These are phyloP conservation scores for Nyctibius bracteatus DNA, from an alignment of 2,113 vertebrate species.

Conservation along the genomic window DNA sequence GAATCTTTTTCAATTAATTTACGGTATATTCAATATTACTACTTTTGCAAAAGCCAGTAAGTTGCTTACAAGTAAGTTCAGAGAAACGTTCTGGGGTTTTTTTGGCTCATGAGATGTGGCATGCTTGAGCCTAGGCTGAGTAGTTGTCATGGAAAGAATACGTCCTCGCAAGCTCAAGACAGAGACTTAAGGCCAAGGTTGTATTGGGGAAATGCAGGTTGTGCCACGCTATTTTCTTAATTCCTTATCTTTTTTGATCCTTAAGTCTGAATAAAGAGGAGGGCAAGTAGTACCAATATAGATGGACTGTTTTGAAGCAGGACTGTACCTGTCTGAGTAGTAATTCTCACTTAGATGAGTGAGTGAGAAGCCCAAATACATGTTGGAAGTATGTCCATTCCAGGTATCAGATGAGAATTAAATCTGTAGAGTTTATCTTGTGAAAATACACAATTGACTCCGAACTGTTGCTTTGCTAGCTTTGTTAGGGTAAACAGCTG, in stretches of 20 bases:
- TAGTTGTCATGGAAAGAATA: not conserved
- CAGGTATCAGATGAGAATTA: not conserved
- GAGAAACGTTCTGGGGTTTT: not conserved
- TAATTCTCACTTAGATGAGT: not conserved
- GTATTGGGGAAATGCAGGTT: not conserved
- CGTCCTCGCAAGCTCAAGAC: rapidly evolving
- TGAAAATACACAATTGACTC: not conserved
- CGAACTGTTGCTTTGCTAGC: not conserved
- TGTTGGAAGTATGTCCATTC: not conserved
- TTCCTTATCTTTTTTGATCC: not conserved
- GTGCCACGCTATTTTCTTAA: not conserved
- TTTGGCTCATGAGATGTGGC: not conserved
- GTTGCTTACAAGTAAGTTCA: not conserved
- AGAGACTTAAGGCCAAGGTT: not conserved
- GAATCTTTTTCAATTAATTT: not conserved
- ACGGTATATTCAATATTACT: not conserved
- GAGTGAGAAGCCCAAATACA: not conserved
- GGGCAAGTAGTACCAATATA: not conserved
- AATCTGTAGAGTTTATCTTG: not conserved
- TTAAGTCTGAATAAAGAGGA: not conserved
- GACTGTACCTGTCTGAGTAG: not conserved
- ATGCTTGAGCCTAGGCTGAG: not conserved
- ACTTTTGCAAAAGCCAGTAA: not conserved
- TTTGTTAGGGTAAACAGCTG: not conserved
- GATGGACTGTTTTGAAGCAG: not conserved